phyloP scores from a whole-genome alignment of 2,113 vertebrate species.

The Urocolius indicus region DNA sequence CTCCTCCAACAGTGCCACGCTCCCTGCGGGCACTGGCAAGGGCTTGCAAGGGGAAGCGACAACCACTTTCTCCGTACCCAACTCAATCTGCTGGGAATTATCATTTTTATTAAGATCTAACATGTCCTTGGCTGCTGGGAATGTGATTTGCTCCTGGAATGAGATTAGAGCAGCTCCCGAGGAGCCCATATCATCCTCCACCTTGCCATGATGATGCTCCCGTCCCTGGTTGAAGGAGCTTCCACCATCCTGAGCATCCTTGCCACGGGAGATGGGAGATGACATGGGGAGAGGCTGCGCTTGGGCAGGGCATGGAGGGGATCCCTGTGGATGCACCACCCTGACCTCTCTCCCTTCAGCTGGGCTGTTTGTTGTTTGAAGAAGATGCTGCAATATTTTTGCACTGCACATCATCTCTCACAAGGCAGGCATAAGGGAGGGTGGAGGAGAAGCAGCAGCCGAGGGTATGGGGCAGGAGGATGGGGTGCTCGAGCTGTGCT shows the following conservation, averaged over 20 bases:
- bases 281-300: neutral
- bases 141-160: constrained; percentile 62
- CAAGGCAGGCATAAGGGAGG: neutral
- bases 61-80: neutral
- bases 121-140: constrained; percentile 47
- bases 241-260: neutral
- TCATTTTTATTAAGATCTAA: constrained; percentile 67
- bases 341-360: neutral
- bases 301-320: rapidly evolving
- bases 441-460: neutral
- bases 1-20: neutral
- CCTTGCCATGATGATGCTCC: neutral
- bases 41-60: neutral
- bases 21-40: neutral
- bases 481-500: neutral
- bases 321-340: neutral
- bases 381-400: rapidly evolving
- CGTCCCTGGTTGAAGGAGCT: neutral
- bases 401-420: neutral
- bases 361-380: neutral
- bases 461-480: rapidly evolving
- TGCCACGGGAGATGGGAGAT: too few relatives aligned
- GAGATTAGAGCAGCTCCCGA: constrained; percentile 17
- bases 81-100: constrained; percentile 61
- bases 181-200: neutral